Evolutionary conservation across 1,140 invertebrate species (phyloP).

Genomic region (Coelopa frigida): DNA sequence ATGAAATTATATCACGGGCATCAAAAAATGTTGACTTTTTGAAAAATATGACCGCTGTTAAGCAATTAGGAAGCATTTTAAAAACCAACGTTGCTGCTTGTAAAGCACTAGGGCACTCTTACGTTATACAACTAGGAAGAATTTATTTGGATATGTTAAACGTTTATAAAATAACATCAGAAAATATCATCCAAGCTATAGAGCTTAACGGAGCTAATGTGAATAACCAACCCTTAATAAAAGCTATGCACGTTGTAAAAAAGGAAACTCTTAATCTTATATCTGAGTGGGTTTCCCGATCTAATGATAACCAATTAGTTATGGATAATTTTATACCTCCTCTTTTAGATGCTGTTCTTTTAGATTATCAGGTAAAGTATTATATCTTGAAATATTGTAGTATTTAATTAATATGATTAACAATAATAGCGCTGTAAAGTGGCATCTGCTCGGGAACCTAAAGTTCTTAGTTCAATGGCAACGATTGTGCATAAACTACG

Average conservation of each 20-base stretch:
- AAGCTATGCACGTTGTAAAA: conserved; percentile 97
- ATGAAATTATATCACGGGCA: conserved; percentile 95
- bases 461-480: conserved; percentile 95
- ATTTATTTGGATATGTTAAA: conserved; percentile 99
- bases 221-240: conserved; percentile 95
- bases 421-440: conserved; percentile 66
- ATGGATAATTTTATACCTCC: conserved; percentile 97
- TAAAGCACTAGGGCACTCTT: conserved; percentile 92
- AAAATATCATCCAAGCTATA: conserved; percentile 96
- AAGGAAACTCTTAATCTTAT: conserved; percentile 99
- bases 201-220: conserved; percentile 90
- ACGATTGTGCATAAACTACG: conserved; percentile 94
- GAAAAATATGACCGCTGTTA: conserved; percentile 93
- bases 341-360: conserved; percentile 88
- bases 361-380: conserved; percentile 79
- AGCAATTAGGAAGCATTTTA: conserved; percentile 94
- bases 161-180: conserved; percentile 98
- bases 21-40: conserved; percentile 94
- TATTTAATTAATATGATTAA: not conserved
- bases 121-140: conserved; percentile 89
- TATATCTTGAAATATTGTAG: not conserved
- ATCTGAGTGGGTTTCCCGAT: conserved; percentile 90
- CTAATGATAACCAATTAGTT: conserved; percentile 83
- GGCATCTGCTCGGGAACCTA: conserved; percentile 91
- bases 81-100: conserved; percentile 99